Evolutionary conservation across 1,140 invertebrate species (phyloP).

Genomic region (Mesaphorura yosii): DNA sequence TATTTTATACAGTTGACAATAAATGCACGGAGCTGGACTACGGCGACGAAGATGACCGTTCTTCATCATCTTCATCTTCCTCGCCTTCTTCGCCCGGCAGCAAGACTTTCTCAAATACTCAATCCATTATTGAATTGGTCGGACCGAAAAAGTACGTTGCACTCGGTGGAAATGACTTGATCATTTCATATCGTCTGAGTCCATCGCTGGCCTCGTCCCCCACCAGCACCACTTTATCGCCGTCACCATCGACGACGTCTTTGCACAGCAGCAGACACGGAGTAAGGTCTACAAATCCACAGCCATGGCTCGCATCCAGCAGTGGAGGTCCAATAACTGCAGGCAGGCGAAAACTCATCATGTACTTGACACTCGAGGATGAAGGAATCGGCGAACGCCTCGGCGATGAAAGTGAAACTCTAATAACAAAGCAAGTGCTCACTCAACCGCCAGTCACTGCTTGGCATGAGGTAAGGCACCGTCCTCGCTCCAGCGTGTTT

Average conservation of each 20-base stretch:
- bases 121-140: slow-evolving; percentile 5
- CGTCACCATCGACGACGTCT: no score
- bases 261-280: no score
- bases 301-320: not conserved
- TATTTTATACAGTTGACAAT: no score
- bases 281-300: no score
- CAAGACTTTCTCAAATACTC: not conserved
- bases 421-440: not conserved
- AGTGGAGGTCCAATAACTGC: no score
- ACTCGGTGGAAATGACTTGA: slow-evolving; percentile 18
- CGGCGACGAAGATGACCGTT: no score
- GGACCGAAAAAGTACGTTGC: slow-evolving; percentile 15
- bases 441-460: not conserved
- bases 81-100: not conserved
- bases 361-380: not conserved
- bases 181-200: slow-evolving; percentile 10
- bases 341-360: no score
- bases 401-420: no score
- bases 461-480: not conserved
- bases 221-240: no score
- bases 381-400: not conserved
- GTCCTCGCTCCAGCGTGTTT: no score
- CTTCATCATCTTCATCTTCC: no score
- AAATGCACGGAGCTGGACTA: no score
- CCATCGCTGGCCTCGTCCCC: not conserved